Percentiles rank a stretch among this genome's conserved stretches.
These are phyloP conservation scores for Heliconius eleuchia DNA, from an alignment of 1,140 invertebrate genomes.

Conservation along the genomic window DNA sequence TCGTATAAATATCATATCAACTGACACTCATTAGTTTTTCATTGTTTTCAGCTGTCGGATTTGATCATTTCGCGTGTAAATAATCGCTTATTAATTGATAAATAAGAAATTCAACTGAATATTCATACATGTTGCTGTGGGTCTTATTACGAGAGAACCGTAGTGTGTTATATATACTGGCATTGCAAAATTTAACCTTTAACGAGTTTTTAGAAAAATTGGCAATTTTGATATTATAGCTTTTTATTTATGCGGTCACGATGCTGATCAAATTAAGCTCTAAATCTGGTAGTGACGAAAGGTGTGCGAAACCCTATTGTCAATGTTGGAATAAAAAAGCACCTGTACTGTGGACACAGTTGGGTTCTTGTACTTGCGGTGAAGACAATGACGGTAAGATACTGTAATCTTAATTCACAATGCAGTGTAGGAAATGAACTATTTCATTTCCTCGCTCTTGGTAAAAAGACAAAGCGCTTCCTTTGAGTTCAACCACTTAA, in stretches of 20 bases:
- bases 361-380: constrained; percentile 56
- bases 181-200: constrained; percentile 16
- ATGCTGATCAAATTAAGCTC: constrained; percentile 43
- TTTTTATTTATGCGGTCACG: constrained; percentile 41
- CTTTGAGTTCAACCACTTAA: too few relatives aligned
- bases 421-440: too few relatives aligned
- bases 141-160: constrained; percentile 23
- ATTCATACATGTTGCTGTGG: constrained; percentile 33
- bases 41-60: not conserved
- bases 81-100: not conserved
- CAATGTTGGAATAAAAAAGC: constrained; percentile 56
- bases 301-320: constrained; percentile 56
- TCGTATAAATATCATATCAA: constrained; percentile 23
- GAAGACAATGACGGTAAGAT: constrained; percentile 59
- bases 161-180: constrained; percentile 26
- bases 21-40: constrained; percentile 1
- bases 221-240: constrained; percentile 23
- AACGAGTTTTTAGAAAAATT: constrained; percentile 22
- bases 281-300: constrained; percentile 31
- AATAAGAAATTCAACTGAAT: not conserved
- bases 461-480: too few relatives aligned
- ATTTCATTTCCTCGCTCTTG: too few relatives aligned
- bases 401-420: constrained; percentile 8
- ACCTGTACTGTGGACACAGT: constrained; percentile 53
- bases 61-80: not conserved